These are phyloP conservation scores for Zosterops lateralis DNA, from an alignment of 2,113 vertebrate species.

Conservation along the genomic window DNA sequence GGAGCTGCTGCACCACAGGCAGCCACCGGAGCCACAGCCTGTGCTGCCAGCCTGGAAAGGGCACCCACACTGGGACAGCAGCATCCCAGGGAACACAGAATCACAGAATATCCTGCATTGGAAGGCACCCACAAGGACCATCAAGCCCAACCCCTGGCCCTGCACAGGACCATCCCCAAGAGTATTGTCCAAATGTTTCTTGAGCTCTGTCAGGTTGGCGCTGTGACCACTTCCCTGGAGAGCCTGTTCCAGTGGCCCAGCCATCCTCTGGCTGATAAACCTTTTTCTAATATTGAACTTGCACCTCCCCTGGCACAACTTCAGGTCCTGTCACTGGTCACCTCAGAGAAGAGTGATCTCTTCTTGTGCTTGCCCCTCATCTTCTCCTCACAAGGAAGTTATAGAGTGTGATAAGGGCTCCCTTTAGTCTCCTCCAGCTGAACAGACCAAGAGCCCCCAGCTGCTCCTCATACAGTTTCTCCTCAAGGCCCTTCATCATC, in stretches of 20 bases:
- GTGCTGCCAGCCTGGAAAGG: neutral
- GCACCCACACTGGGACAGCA: rapidly evolving
- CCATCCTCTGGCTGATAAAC: neutral
- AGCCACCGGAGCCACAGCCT: rapidly evolving
- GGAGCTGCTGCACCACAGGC: rapidly evolving
- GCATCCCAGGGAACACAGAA: neutral
- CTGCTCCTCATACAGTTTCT: rapidly evolving
- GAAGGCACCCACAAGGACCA: neutral
- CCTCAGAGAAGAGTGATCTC: neutral
- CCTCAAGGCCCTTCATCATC: neutral
- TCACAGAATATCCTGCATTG: neutral
- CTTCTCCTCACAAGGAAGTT: neutral
- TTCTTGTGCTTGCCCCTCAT: neutral
- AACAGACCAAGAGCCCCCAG: neutral
- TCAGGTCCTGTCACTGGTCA: neutral
- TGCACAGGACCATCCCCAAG: neutral
- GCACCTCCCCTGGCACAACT: neutral
- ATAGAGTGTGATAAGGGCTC: neutral
- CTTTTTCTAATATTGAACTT: neutral
- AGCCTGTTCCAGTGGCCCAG: neutral
- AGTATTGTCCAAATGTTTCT: neutral
- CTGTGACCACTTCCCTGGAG: neutral
- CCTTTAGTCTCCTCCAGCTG: neutral
- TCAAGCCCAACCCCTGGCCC: rapidly evolving
- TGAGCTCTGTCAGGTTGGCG: neutral